Evolutionary conservation across 53 echinoderm and acorn worm genomes (phyloP).

Genomic region (Paracentrotus lividus): DNA sequence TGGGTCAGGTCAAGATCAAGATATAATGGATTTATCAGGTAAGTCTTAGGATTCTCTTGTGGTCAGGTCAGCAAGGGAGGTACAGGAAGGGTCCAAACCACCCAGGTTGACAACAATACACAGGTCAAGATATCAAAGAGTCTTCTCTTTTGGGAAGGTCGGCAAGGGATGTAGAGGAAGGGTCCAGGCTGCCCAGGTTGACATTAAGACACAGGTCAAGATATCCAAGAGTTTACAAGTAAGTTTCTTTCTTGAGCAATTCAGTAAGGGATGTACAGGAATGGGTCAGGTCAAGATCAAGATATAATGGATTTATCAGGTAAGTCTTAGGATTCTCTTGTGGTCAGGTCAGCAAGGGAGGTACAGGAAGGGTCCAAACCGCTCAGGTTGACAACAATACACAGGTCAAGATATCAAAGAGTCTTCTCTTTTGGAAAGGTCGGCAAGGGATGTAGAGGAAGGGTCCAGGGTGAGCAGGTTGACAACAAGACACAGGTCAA

Average conservation of each 20-base stretch:
- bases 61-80: too few relatives aligned
- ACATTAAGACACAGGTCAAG: constrained; percentile 98
- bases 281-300: too few relatives aligned
- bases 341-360: too few relatives aligned
- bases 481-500: constrained; percentile 98
- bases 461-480: constrained; percentile 86
- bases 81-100: constrained; percentile 72
- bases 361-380: too few relatives aligned
- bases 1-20: background rate
- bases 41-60: constrained; percentile 76
- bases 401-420: constrained; percentile 60
- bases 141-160: constrained; percentile 94
- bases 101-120: constrained; percentile 97
- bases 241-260: too few relatives aligned
- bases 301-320: too few relatives aligned
- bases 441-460: background rate
- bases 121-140: constrained; percentile 98
- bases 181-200: constrained; percentile 78
- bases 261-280: too few relatives aligned
- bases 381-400: constrained; percentile 96
- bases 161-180: constrained; percentile 61
- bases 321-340: constrained; percentile 75
- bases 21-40: too few relatives aligned
- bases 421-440: too few relatives aligned
- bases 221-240: constrained; percentile 99